Conservation (phyloP, 2,888 invertebrate species). For the Lepeophtheirus nordmannii region DNA sequence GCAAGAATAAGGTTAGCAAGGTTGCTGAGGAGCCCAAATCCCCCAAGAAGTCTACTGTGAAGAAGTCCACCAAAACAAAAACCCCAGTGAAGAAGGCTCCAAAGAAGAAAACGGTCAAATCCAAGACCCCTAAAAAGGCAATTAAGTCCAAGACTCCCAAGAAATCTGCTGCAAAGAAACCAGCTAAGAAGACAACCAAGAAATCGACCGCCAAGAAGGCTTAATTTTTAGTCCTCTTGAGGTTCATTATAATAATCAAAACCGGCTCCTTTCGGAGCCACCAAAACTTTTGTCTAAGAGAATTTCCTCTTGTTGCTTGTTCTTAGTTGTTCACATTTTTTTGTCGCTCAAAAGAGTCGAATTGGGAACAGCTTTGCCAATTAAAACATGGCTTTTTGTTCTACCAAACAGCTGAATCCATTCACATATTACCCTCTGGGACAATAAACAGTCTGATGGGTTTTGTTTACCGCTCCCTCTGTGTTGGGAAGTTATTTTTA, state of each 20-base stretch:
- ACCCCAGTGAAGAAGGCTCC: slow-evolving; percentile 26
- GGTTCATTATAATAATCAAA: background rate
- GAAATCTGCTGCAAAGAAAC: slow-evolving; percentile 10
- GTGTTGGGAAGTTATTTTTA: too few relatives aligned
- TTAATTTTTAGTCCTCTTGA: slow-evolving; percentile 22
- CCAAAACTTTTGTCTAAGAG: slow-evolving; percentile 5
- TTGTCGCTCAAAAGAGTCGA: too few relatives aligned
- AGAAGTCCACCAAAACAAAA: slow-evolving; percentile 26
- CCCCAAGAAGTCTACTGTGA: slow-evolving; percentile 30
- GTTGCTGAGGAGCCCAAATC: slow-evolving; percentile 32
- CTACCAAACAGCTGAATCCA: too few relatives aligned
- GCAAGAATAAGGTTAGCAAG: background rate
- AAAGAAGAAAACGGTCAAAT: slow-evolving; percentile 27
- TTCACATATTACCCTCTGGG: too few relatives aligned
- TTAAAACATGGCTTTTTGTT: too few relatives aligned
- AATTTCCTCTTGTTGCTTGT: background rate
- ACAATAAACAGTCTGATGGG: too few relatives aligned
- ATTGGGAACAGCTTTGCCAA: too few relatives aligned
- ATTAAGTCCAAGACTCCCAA: slow-evolving; percentile 23
- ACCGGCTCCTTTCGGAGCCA: slow-evolving; percentile 23
- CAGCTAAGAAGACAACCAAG: slow-evolving; percentile 26
- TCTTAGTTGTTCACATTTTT: too few relatives aligned
- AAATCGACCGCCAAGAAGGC: slow-evolving; percentile 26
- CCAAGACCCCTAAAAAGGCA: slow-evolving; percentile 28
- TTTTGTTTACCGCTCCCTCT: too few relatives aligned